phyloP scores from a whole-genome alignment of 1,140 invertebrate species.

The Aphaenogaster floridana region DNA sequence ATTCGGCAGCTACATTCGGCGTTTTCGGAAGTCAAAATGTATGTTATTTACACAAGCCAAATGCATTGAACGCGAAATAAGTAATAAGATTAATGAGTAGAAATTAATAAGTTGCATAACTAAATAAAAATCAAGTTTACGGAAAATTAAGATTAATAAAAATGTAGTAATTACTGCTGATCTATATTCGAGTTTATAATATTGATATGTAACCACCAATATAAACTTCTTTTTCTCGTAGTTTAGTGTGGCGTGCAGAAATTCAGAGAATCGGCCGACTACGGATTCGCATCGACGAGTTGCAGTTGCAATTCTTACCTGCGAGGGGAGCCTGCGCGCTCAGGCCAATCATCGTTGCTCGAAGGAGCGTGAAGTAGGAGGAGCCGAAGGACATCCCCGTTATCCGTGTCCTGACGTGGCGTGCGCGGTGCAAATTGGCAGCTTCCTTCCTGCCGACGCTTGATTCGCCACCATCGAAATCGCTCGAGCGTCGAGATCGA shows the following conservation, averaged over 20 bases:
- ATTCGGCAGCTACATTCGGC: not conserved
- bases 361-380: conserved; percentile 66
- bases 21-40: conserved; percentile 18
- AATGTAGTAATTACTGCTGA: conserved; percentile 15
- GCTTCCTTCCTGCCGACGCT: conserved; percentile 63
- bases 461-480: conserved; percentile 59
- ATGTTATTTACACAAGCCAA: conserved; percentile 15
- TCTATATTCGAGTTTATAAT: not conserved
- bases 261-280: conserved; percentile 24
- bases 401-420: conserved; percentile 59
- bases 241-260: not conserved
- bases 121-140: not conserved
- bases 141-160: not conserved
- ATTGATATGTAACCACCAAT: not conserved
- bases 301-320: conserved; percentile 50
- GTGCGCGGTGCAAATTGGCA: conserved; percentile 63
- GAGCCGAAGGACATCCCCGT: conserved; percentile 63
- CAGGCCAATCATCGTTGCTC: conserved; percentile 59
- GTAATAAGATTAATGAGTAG: not conserved
- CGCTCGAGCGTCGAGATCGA: conserved; percentile 59
- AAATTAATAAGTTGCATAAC: not conserved
- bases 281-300: conserved; percentile 54
- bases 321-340: conserved; percentile 34
- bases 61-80: conserved; percentile 2
- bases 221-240: not conserved